Base-by-base conservation (phyloP, 2,797 vertebrate genomes). In the Holocentrus rufus region DNA sequence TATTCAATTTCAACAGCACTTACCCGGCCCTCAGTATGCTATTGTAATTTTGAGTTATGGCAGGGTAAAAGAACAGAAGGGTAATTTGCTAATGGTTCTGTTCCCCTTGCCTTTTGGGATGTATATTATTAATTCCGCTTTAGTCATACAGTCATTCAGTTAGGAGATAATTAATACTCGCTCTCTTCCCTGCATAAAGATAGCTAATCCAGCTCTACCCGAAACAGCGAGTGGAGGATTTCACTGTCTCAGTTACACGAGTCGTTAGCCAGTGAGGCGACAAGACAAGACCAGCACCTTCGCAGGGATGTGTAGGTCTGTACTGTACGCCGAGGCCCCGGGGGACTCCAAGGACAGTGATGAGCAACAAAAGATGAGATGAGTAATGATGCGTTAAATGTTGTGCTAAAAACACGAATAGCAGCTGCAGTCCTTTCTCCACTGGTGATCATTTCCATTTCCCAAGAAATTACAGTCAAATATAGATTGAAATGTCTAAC, bases 51-150 rank as follows among this genome's bases (percentile, higher is more conserved):
- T 73, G 49, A 76, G 72, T 85, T 84, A 85, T 15, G 25, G 64
- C 22, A 59, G 57, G 17, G 44, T 23, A 72, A 60, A 74, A 46
- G 30, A 82, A 74, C 61, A 83, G 68, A 79, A 61, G 65, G 64
- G 2, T 85, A 65, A 85, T 85, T 86, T 85, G 72, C 62, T 64
- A 80, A 82, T 79, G 65, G 66, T 73, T 88, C 72, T 64, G 53
- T 84, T 80, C 54, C 25, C 27, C 22, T 81, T 46, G 52, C 22
- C 80, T 85, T 69, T 79, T 60, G 72, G 68, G 66, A 71, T 76
- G 73, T 77, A 67, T 76, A 72, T 80, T 77, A 73, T 83, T 80
- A 85, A 85, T 84, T 81, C 59, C 18, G 72, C 66, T 85, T 70
- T 56, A 84, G 65, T 80, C 46, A 55, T 61, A 65, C 53, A 60